Conservation (phyloP, 2,888 invertebrate genomes). For the Hirtodrosophila duncani region DNA sequence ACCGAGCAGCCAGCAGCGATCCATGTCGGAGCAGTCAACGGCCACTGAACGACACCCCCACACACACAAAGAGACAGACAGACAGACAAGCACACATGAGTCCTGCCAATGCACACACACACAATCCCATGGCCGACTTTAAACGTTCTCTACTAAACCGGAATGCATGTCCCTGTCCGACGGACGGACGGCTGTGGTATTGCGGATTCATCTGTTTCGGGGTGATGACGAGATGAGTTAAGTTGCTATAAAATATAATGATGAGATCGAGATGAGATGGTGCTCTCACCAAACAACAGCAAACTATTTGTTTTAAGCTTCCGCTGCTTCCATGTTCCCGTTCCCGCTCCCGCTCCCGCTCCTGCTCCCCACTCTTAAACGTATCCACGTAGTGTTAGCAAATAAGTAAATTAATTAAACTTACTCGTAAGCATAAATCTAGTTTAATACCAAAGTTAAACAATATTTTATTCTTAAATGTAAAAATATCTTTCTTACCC, state of each 20-base stretch:
- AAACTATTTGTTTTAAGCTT: conserved; percentile 69
- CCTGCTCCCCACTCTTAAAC: conserved; percentile 46
- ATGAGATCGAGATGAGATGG: conserved; percentile 4
- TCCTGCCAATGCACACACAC: not conserved
- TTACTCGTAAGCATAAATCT: conserved; percentile 69
- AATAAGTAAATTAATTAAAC: conserved; percentile 72
- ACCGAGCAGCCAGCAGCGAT: conserved; percentile 13
- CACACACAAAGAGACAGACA: too few relatives aligned
- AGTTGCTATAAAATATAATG: too few relatives aligned
- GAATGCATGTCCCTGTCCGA: too few relatives aligned
- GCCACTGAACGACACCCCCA: conserved; percentile 26
- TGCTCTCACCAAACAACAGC: conserved; percentile 31
- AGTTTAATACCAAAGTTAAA: conserved; percentile 77
- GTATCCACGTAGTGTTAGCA: conserved; percentile 50
- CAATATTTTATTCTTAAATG: conserved; percentile 48
- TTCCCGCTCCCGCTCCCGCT: conserved; percentile 18
- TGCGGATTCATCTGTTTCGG: too few relatives aligned
- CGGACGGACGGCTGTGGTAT: too few relatives aligned
- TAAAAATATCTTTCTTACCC: conserved; percentile 28
- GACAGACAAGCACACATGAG: conserved; percentile 6
- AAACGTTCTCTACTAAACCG: too few relatives aligned
- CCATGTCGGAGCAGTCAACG: conserved; percentile 47
- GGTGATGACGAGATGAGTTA: too few relatives aligned
- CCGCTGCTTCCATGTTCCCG: conserved; percentile 4
- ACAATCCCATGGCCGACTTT: conserved; percentile 2